Conservation (phyloP, 2,888 invertebrate genomes). For the Aleiodes testaceus region DNA sequence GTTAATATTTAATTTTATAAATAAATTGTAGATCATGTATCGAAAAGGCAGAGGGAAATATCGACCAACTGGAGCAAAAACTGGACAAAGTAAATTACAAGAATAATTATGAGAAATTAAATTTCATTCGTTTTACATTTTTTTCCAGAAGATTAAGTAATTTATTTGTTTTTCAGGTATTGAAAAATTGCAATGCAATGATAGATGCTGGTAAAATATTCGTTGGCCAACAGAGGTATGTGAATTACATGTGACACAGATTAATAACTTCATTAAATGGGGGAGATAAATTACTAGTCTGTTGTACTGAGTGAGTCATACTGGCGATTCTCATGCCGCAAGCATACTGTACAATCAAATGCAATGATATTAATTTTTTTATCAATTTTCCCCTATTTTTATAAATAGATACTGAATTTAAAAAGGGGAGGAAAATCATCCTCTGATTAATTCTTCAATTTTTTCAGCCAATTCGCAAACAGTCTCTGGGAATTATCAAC, state of each 20-base stretch:
- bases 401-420: constrained; percentile 4
- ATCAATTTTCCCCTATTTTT: constrained; percentile 6
- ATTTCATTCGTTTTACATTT: not conserved
- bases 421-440: not conserved
- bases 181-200: constrained; percentile 92
- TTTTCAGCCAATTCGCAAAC: constrained; percentile 84
- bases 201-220: constrained; percentile 94
- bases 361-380: constrained; percentile 48
- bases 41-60: constrained; percentile 89
- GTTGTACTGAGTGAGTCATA: constrained; percentile 60
- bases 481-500: constrained; percentile 92
- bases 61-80: constrained; percentile 90
- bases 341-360: constrained; percentile 49
- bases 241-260: constrained; percentile 6
- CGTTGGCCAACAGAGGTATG: constrained; percentile 92
- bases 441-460: constrained; percentile 11
- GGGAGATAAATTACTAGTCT: constrained; percentile 53
- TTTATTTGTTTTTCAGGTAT: constrained; percentile 72
- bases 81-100: constrained; percentile 83
- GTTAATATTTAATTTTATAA: constrained; percentile 43
- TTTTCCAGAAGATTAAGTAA: not conserved
- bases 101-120: not conserved
- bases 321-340: constrained; percentile 37
- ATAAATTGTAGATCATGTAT: constrained; percentile 80
- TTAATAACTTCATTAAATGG: constrained; percentile 27